Conservation (phyloP, 2,888 invertebrate species). For the Spicauda simplicius region DNA sequence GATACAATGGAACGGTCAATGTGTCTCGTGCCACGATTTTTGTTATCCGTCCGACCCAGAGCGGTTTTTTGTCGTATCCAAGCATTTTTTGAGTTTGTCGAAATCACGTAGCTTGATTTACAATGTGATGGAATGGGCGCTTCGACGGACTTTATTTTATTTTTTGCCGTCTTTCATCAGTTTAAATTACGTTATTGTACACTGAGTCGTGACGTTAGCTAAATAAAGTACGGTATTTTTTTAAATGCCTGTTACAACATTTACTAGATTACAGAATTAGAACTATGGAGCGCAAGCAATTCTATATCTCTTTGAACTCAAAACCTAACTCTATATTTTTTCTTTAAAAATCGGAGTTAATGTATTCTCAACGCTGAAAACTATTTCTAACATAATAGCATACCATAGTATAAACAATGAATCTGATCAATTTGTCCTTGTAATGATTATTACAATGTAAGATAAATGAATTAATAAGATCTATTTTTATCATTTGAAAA, state of each 20-base stretch:
- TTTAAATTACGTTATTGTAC: constrained; percentile 17
- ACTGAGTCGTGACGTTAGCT: background rate
- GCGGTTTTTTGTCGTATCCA: constrained; percentile 50
- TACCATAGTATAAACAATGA: too few species aligned
- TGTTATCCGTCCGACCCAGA: constrained; percentile 56
- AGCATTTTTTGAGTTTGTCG: constrained; percentile 61
- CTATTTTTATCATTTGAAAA: too few species aligned
- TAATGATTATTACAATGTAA: too few species aligned
- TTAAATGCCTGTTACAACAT: background rate
- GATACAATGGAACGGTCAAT: constrained; percentile 72
- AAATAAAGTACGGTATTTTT: background rate
- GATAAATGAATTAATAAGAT: too few species aligned
- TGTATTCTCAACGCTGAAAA: too few species aligned
- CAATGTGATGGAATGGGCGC: constrained; percentile 48
- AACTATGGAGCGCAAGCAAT: too few species aligned
- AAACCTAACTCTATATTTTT: too few species aligned
- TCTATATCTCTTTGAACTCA: too few species aligned
- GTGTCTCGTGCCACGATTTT: constrained; percentile 81
- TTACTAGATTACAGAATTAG: background rate
- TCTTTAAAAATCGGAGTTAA: too few species aligned
- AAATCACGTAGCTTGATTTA: constrained; percentile 64
- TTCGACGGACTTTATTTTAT: constrained; percentile 12
- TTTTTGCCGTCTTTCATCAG: constrained; percentile 11
- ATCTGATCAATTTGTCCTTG: too few species aligned
- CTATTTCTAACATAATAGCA: too few species aligned